These are phyloP conservation scores for Bufo gargarizans DNA, from an alignment of 2,113 vertebrate genomes.

Conservation along the genomic window DNA sequence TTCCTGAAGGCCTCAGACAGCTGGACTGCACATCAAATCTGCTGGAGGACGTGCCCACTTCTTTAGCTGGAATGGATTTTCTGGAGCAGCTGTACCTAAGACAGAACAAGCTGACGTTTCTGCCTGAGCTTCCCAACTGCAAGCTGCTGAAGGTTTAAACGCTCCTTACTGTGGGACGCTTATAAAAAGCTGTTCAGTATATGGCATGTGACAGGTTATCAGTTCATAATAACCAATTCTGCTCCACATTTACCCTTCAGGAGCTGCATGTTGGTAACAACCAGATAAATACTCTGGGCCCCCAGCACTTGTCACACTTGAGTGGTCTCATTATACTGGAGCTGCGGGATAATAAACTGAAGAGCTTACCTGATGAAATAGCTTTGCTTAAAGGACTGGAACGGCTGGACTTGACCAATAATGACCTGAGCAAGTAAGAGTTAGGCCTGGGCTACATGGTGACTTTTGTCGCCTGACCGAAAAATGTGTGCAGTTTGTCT, in stretches of 20 bases:
- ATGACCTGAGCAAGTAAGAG: slow-evolving; percentile 89
- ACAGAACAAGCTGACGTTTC: slow-evolving; percentile 83
- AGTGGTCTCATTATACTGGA: slow-evolving; percentile 84
- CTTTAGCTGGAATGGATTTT: slow-evolving; percentile 80
- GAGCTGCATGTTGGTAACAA: slow-evolving; percentile 94
- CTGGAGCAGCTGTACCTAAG: slow-evolving; percentile 90
- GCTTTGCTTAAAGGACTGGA: slow-evolving; percentile 80
- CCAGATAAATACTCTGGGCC: slow-evolving; percentile 81
- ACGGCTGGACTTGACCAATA: slow-evolving; percentile 91
- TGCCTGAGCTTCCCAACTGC: slow-evolving; percentile 81
- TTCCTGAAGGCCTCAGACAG: slow-evolving; percentile 79
- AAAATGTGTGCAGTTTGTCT: no score
- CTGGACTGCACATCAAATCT: slow-evolving; percentile 91
- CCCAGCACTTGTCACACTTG: slow-evolving; percentile 81
- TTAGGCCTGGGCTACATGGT: no score
- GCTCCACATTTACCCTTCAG: slow-evolving; percentile 65
- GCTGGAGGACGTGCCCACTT: slow-evolving; percentile 80
- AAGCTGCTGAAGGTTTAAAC: slow-evolving; percentile 80
- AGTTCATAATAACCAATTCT: background rate
- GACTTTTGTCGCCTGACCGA: no score
- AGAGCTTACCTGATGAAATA: slow-evolving; percentile 84
- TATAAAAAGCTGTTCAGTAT: background rate
- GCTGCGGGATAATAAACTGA: slow-evolving; percentile 93
- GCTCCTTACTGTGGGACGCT: no score
- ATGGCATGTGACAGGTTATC: background rate